Percentiles rank a stretch among this genome's conserved stretches.
These are phyloP conservation scores for Archips crataeganus DNA, from an alignment of 2,888 invertebrate species.

Conservation along the genomic window DNA sequence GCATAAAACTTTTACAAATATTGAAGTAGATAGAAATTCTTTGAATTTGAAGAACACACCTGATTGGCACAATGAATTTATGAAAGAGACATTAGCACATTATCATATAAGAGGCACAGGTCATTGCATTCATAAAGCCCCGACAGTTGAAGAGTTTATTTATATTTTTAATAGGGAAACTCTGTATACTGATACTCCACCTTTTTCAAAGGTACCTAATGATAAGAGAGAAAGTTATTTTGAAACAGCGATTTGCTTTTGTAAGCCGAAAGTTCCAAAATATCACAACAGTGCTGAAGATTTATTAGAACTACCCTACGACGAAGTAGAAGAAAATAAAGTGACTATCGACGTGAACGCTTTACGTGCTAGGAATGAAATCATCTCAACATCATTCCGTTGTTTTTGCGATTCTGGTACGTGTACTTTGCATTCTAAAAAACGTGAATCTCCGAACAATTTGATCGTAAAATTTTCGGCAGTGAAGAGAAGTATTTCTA, in stretches of 20 bases:
- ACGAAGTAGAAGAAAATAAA: conserved; percentile 57
- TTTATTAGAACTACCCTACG: conserved; percentile 63
- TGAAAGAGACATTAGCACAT: conserved; percentile 74
- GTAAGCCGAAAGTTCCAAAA: conserved; percentile 72
- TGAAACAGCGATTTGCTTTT: conserved; percentile 83
- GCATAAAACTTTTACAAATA: conserved; percentile 81
- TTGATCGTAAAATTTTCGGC: conserved; percentile 77
- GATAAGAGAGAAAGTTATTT: conserved; percentile 71
- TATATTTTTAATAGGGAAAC: conserved; percentile 80
- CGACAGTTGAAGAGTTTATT: conserved; percentile 77
- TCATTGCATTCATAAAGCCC: conserved; percentile 79
- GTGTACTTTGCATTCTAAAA: conserved; percentile 71
- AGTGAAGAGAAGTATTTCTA: conserved; percentile 79
- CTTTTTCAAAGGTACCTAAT: conserved; percentile 67
- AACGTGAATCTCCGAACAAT: conserved; percentile 63
- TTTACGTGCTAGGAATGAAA: conserved; percentile 63
- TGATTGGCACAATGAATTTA: conserved; percentile 68
- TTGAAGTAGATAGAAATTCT: conserved; percentile 76
- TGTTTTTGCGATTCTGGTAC: conserved; percentile 77
- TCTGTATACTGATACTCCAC: conserved; percentile 66
- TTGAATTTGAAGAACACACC: conserved; percentile 65
- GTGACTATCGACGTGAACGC: conserved; percentile 68
- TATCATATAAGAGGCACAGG: conserved; percentile 82
- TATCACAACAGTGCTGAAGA: conserved; percentile 80
- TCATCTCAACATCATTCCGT: conserved; percentile 70